These are phyloP conservation scores for Apis laboriosa DNA, from an alignment of 1,140 invertebrate genomes.

Conservation along the genomic window DNA sequence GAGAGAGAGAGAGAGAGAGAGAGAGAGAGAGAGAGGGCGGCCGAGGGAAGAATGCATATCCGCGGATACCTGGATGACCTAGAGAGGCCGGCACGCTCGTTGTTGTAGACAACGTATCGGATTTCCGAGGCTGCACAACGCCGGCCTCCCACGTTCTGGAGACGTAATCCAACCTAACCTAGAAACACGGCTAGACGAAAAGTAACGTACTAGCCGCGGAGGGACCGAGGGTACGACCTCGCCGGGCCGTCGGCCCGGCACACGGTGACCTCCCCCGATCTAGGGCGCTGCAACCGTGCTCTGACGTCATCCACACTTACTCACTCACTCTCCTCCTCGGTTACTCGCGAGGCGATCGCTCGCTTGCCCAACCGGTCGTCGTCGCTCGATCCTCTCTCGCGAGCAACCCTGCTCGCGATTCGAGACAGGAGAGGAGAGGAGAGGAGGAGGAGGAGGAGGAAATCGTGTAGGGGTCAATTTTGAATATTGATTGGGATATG, in stretches of 20 bases:
- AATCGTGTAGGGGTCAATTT: too few species aligned
- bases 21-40: too few species aligned
- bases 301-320: conserved; percentile 77
- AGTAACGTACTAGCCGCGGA: conserved; percentile 63
- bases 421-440: too few species aligned
- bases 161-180: conserved; percentile 73
- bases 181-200: conserved; percentile 75
- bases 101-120: conserved; percentile 54
- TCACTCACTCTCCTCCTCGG: conserved; percentile 32
- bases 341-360: conserved; percentile 30
- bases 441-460: too few species aligned
- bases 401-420: too few species aligned
- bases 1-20: too few species aligned
- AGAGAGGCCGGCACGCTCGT: conserved; percentile 47
- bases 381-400: too few species aligned
- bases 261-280: conserved; percentile 81
- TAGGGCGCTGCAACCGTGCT: conserved; percentile 81
- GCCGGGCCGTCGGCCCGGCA: conserved; percentile 80
- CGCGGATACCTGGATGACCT: conserved; percentile 55
- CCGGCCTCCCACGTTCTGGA: conserved; percentile 67
- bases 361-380: conserved; percentile 60
- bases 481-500: too few species aligned
- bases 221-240: conserved; percentile 79
- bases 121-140: conserved; percentile 64
- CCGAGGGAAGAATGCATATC: neutral